Percentiles rank a stretch among this genome's conserved stretches.
phyloP scores from a whole-genome alignment of 2,797 vertebrate species.

The Rhinichthys osculus region DNA sequence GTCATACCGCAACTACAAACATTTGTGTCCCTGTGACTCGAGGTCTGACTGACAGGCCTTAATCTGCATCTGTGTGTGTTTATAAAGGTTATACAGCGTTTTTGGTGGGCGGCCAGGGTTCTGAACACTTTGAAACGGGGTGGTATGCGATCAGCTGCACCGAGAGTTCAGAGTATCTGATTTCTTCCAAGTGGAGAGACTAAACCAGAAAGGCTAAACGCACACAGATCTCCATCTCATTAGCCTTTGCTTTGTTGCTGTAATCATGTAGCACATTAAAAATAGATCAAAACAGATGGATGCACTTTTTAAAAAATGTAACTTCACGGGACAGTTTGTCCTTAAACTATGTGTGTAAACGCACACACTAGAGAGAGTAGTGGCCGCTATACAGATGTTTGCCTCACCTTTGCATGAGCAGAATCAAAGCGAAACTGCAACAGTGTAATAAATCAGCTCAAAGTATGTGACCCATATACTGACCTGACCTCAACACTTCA shows the following conservation, averaged over 20 bases:
- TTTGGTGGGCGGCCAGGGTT: constrained; percentile 20
- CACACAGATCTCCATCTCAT: constrained; percentile 5
- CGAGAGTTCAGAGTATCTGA: constrained; percentile 4
- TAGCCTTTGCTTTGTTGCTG: constrained; percentile 32
- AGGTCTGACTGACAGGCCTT: constrained; percentile 27
- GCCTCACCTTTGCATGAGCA: not conserved
- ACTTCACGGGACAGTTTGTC: not conserved
- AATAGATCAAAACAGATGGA: constrained; percentile 1
- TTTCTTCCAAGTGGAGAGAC: constrained; percentile 38
- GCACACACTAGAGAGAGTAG: not conserved
- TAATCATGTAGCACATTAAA: constrained; percentile 21
- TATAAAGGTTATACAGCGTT: constrained; percentile 34
- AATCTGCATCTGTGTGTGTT: constrained; percentile 28
- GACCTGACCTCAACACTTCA: constrained; percentile 17
- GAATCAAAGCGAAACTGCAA: constrained; percentile 19
- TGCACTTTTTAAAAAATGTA: not conserved
- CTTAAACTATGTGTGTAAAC: not conserved
- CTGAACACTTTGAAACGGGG: constrained; percentile 8
- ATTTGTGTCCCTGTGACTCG: not conserved
- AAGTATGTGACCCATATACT: constrained; percentile 21
- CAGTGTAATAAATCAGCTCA: not conserved
- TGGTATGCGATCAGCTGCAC: constrained; percentile 37
- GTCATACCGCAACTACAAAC: constrained; percentile 12
- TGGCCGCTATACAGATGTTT: not conserved
- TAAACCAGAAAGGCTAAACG: not conserved